These are phyloP conservation scores for Morinoia aosen DNA, from an alignment of 2,888 invertebrate species.

Conservation along the genomic window DNA sequence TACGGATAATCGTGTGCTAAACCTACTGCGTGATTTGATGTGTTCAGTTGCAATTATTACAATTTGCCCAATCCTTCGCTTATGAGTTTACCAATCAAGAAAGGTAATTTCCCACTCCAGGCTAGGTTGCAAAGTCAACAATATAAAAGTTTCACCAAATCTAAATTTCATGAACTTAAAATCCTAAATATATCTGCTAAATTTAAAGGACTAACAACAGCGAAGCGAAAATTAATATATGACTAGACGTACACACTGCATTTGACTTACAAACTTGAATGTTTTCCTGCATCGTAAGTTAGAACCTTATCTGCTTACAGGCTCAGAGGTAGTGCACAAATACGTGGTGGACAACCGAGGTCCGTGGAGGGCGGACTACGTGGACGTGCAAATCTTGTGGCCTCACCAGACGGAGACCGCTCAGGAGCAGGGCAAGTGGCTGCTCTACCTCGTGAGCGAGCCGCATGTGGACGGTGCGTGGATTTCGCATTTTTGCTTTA, in stretches of 20 bases:
- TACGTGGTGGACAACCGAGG: slow-evolving; percentile 89
- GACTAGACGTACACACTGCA: not conserved
- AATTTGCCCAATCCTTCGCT: not conserved
- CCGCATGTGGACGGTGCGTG: slow-evolving; percentile 80
- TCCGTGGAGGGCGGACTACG: slow-evolving; percentile 84
- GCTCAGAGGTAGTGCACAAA: slow-evolving; percentile 80
- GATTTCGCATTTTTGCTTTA: not conserved
- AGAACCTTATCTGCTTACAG: not conserved
- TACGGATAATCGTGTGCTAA: too few species aligned
- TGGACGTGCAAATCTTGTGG: slow-evolving; percentile 87
- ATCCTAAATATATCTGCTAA: not conserved
- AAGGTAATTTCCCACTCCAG: not conserved
- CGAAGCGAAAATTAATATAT: not conserved
- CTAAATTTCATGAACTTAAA: not conserved
- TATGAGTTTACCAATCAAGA: not conserved
- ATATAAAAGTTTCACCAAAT: not conserved
- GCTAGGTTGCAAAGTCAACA: not conserved
- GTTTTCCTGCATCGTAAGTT: not conserved
- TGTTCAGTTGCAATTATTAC: not conserved
- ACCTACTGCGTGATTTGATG: too few species aligned
- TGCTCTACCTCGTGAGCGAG: slow-evolving; percentile 86
- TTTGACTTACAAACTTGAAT: not conserved
- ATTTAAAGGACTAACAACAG: not conserved
- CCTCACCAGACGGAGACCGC: slow-evolving; percentile 85
- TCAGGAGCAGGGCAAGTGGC: slow-evolving; percentile 81